phyloP scores from a whole-genome alignment of 2,113 vertebrate genomes.

The Rhinichthys klamathensis region DNA sequence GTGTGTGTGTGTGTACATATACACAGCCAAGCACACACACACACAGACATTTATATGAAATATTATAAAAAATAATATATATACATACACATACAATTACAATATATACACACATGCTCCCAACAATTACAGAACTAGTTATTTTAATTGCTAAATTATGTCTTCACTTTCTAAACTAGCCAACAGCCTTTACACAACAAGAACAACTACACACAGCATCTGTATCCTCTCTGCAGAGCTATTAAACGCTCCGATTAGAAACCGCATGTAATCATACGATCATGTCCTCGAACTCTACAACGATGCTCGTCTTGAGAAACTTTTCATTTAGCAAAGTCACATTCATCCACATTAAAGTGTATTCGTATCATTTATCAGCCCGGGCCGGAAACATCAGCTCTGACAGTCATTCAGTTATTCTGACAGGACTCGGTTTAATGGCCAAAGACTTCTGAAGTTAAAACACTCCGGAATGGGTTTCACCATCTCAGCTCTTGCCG shows the following conservation, averaged over 20 bases:
- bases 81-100: too few relatives aligned
- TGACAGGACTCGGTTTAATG: slow-evolving; percentile 43
- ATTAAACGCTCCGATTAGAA: neutral
- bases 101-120: too few relatives aligned
- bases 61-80: too few relatives aligned
- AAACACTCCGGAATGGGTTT: neutral
- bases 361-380: slow-evolving; percentile 58
- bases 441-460: slow-evolving; percentile 1
- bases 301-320: neutral
- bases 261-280: neutral
- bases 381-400: slow-evolving; percentile 8
- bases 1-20: too few relatives aligned
- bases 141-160: too few relatives aligned
- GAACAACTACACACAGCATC: neutral
- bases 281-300: neutral
- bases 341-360: slow-evolving; percentile 60
- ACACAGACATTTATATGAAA: too few relatives aligned
- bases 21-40: too few relatives aligned
- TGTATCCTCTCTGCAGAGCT: neutral
- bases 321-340: slow-evolving; percentile 21
- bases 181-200: neutral
- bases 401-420: slow-evolving; percentile 66
- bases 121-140: too few relatives aligned
- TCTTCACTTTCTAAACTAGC: too few relatives aligned
- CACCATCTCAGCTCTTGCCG: neutral